Base-by-base conservation (phyloP, 2,888 invertebrate species). In the Piscicola geometra region DNA sequence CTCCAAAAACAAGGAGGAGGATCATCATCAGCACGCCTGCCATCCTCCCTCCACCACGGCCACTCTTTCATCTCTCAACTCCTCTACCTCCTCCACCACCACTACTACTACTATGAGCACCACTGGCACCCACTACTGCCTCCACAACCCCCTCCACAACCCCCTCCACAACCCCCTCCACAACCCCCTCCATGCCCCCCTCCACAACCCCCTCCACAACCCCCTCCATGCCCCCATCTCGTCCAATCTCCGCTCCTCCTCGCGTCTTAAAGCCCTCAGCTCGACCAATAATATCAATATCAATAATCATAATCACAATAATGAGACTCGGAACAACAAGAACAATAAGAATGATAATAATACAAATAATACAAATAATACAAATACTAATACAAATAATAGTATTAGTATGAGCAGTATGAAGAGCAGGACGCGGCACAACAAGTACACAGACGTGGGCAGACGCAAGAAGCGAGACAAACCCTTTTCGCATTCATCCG, bases 1-100 rank as follows among this genome's bases (percentile, higher is more conserved):
- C 15, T 41, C 41, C 41, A 81, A 81, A 83, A 82, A 30, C 52
- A 41, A 41, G 41, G 41, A 41, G 5, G 41, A n/a, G n/a, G n/a
- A n/a, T n/a, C n/a, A n/a, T n/a, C n/a, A n/a, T n/a, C n/a, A n/a
- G n/a, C n/a, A 41, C 41, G 9, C 41, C 5, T 41, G 15, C 41
- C 41, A 9, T 41, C 15, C 41, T 41, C 41, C 41, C 5, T 5
- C 41, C 41, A 41, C 41, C 41, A 5, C 41, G 5, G 9, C 41
- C 41, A 41, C 41, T 9, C 41, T 15, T 15, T 41, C 41, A 9
- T 41, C 41, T 41, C 25, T n/a, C 33, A 30, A 21, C 60, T 12
- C n/a, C 9, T 15, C 60, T 21, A 9, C 60, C n/a, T 25, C 21
- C 60, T 15, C 21, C n/a, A 21, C 5, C 28, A 3, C 70, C 28